Percentiles rank a stretch among this genome's conserved stretches.
Conservation (phyloP, 2,113 vertebrate species). For the Hyaena hyaena region DNA sequence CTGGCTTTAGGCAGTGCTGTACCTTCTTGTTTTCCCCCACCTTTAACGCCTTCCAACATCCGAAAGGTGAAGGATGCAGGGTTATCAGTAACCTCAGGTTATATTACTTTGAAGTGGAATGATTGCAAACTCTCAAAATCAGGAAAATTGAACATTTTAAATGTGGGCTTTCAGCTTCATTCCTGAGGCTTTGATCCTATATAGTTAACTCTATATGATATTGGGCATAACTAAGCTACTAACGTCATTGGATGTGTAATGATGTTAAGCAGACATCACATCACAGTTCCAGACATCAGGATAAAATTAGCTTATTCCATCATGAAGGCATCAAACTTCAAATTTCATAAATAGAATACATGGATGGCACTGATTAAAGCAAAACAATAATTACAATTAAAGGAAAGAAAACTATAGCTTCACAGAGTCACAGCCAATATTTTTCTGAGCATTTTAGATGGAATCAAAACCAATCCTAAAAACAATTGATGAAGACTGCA, state of each 20-base stretch:
- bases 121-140: not conserved
- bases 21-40: not conserved
- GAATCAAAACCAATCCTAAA: not conserved
- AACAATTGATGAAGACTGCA: not conserved
- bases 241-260: not conserved
- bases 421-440: not conserved
- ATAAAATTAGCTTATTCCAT: not conserved
- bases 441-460: constrained; percentile 2
- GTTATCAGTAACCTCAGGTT: not conserved
- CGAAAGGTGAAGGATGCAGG: not conserved
- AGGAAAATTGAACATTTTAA: not conserved
- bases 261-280: not conserved
- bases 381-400: constrained; percentile 21
- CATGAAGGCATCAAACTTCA: not conserved
- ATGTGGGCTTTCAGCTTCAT: not conserved
- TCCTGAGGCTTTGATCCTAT: not conserved
- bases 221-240: not conserved
- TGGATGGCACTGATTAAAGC: not conserved
- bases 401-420: not conserved
- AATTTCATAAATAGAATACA: constrained; percentile 22
- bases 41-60: not conserved
- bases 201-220: not conserved
- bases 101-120: not conserved
- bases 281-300: not conserved
- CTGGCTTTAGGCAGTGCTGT: not conserved